Percentiles rank a stretch among this genome's conserved stretches.
phyloP scores from a whole-genome alignment of 2,113 vertebrate genomes.

The Lycaon pictus region DNA sequence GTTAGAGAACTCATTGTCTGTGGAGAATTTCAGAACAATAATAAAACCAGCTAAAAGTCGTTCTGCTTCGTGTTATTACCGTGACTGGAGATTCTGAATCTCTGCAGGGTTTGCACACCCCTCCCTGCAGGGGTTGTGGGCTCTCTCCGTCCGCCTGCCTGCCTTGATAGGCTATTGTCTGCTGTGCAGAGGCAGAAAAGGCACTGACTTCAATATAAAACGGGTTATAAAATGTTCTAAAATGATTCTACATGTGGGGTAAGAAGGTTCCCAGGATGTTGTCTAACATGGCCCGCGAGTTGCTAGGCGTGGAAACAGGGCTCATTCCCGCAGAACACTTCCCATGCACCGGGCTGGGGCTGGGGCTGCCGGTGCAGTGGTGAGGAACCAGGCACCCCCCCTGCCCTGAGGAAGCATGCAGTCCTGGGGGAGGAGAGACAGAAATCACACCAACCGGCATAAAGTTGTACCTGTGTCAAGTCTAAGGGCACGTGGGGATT shows the following conservation, averaged over 20 bases:
- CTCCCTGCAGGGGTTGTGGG: neutral
- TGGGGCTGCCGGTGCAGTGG: neutral
- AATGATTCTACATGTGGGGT: neutral
- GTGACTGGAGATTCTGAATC: neutral
- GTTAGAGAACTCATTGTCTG: neutral
- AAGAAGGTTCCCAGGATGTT: neutral
- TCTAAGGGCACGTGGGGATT: neutral
- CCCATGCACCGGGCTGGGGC: neutral
- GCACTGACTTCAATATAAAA: neutral
- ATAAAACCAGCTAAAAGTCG: neutral
- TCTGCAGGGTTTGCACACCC: neutral
- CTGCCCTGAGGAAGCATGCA: neutral
- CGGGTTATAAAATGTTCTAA: neutral
- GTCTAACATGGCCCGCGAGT: neutral
- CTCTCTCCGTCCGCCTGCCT: neutral
- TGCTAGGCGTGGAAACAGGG: neutral
- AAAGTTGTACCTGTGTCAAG: neutral
- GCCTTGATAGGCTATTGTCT: neutral
- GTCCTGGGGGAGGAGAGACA: neutral
- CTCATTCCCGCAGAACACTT: neutral
- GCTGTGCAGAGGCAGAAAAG: neutral
- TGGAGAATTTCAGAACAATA: constrained; percentile 15
- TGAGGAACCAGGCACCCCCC: neutral
- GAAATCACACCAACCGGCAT: neutral
- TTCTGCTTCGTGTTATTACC: neutral